Evolutionary conservation across 2,888 invertebrate species (phyloP).

Genomic region (Caenorhabditis becei): DNA sequence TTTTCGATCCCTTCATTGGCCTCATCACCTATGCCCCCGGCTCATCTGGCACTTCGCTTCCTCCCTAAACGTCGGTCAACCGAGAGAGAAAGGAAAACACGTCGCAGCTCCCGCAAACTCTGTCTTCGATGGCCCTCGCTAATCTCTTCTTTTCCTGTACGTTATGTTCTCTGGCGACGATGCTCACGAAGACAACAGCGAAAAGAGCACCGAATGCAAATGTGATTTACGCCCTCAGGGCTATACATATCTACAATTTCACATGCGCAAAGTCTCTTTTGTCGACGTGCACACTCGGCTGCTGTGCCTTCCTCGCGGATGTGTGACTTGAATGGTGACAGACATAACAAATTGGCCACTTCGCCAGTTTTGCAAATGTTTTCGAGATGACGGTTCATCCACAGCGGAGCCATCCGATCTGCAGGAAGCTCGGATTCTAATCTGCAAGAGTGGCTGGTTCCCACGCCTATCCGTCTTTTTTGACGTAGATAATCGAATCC

Average conservation of each 20-base stretch:
- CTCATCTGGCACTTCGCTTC: conserved; percentile 47
- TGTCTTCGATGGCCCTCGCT: conserved; percentile 31
- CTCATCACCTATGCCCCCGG: conserved; percentile 52
- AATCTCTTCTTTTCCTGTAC: conserved; percentile 57
- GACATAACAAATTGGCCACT: conserved; percentile 30
- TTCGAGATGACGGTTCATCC: background rate
- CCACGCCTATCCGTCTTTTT: conserved; percentile 49
- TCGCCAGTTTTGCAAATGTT: background rate
- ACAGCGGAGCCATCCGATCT: background rate
- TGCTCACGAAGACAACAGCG: conserved; percentile 38
- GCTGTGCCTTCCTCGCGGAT: background rate
- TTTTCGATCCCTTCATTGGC: conserved; percentile 32
- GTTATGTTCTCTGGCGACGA: conserved; percentile 34
- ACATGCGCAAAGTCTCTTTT: conserved; percentile 58
- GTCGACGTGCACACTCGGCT: conserved; percentile 46
- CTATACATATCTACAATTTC: conserved; percentile 61
- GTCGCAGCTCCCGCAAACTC: conserved; percentile 26
- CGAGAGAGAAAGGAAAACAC: conserved; percentile 21
- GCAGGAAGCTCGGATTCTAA: conserved; percentile 13
- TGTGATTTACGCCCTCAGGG: conserved; percentile 67
- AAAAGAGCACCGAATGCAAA: conserved; percentile 61
- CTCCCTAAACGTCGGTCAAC: conserved; percentile 19
- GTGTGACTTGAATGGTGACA: conserved; percentile 31
- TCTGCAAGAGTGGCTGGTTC: conserved; percentile 28
- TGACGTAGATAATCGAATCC: conserved; percentile 59